Conservation (phyloP, 2,888 invertebrate genomes). For the Acrobasis consociella region DNA sequence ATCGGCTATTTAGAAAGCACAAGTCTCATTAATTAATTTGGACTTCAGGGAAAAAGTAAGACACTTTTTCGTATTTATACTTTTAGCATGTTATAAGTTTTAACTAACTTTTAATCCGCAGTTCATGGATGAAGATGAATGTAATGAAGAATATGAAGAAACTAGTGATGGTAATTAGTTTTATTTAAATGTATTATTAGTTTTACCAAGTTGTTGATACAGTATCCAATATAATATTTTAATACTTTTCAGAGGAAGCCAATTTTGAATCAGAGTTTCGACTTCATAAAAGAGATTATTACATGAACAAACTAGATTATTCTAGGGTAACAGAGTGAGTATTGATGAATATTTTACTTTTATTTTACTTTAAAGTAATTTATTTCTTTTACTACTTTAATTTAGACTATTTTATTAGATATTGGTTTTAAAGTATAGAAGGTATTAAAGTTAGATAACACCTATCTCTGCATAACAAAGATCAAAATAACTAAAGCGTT, state of each 20-base stretch:
- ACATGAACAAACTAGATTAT: constrained; percentile 94
- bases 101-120: constrained; percentile 40
- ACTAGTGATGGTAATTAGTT: constrained; percentile 66
- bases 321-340: constrained; percentile 89
- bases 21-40: too few species aligned
- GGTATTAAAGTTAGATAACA: neutral
- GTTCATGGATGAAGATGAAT: constrained; percentile 59
- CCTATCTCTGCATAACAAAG: neutral
- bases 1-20: too few species aligned
- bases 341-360: constrained; percentile 9
- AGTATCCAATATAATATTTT: neutral
- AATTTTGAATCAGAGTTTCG: constrained; percentile 89
- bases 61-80: too few species aligned
- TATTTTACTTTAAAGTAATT: neutral
- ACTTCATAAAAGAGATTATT: constrained; percentile 94
- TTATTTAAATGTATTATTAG: neutral
- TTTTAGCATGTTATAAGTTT: constrained; percentile 12
- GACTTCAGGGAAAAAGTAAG: too few species aligned
- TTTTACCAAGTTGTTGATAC: neutral
- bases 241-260: constrained; percentile 71
- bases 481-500: neutral
- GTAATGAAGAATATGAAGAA: constrained; percentile 66
- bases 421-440: too few species aligned
- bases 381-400: neutral
- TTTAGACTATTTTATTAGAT: too few species aligned